Evolutionary conservation across 2,888 invertebrate species (phyloP), one percentile per base, ranked within the genome.

Genomic region (Chrysodeixis includens): DNA sequence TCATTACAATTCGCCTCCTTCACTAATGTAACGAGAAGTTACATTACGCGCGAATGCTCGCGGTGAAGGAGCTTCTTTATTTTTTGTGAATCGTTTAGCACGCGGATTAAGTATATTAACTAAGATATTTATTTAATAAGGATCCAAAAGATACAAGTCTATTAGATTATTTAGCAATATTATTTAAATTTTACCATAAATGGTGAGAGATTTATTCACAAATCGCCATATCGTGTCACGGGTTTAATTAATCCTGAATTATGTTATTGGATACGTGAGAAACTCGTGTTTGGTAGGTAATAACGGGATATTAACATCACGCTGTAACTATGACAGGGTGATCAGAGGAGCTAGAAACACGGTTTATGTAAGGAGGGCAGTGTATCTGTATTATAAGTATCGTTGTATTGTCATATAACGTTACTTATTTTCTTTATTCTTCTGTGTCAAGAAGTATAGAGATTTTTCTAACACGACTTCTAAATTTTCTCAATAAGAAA

Each of bases 221-320:
- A 57, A 68, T 66, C 53, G 56, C 30, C 71, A 53, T 69, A 46
- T 35, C 30, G 32, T 49, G 65, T 71, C 64, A 66, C 56, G 57
- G 58, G 61, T 60, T 67, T 56, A 53, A 69, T 78, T 67, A 46
- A 55, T 30, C n/a, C 32, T 60, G 56, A 74, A 12, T 66, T 66
- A 74, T 65, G 56, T 16, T 55, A 26, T 32, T 10, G 12, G 51
- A 52, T 54, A 56, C 35, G 57, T 57, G 55, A 53, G 55, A 62
- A 46, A 59, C 30, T 65, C 18, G 12, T 32, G 22, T 51, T 51
- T 1, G n/a, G 20, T 49, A n/a, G 20, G 49, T 49, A 20, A 49
- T 49, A 49, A 52, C 22, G 26, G 14, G 14, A 52, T 22, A 26
- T 26, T 52, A 49, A 20, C 46, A 49, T 49, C 46, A 49, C 46